Evolutionary conservation across 2,888 invertebrate genomes (phyloP), one percentile per base, ranked within the genome.

Genomic region (Crioceris asparagi): DNA sequence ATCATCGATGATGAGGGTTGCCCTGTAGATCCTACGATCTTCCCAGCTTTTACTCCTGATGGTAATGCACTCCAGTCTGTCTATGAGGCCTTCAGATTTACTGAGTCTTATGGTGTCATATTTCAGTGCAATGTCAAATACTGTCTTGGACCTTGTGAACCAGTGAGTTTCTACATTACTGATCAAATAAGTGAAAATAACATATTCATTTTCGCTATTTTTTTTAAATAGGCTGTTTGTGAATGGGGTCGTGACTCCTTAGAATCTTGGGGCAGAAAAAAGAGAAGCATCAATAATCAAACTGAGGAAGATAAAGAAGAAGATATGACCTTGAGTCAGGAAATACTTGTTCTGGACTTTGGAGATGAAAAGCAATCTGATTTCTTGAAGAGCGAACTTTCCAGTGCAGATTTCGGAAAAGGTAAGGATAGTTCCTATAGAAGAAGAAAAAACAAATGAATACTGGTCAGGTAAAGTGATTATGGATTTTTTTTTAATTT

Each of bases 51-150:
- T 65, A 79, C 77, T 33, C 86, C 88, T 29, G 90, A 90, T 54
- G 90, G 88, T 40, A 88, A 88, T 63, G 90, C 90, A 1, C 67
- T 91, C 41, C 87, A 92, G 56, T 88, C 90, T 0, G 75, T 87
- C 40, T 93, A 93, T 59, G 92, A 93, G 67, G 92, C 92, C 1
- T 93, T 93, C 72, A 75, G 92, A 59, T 93, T 93, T 63, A 93
- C 92, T 1, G 92, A 93, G 62, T 92, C 91, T 8, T 93, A 93
- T 54, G 92, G 92, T 33, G 92, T 93, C 43, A 93, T 93, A 62
- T 93, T 93, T 79, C 92, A 93, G 62, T 93, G 92, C 65, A 93
- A 93, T 65, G 92, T 93, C 53, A 92, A 92, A 61, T 93, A 93
- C 64, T 93, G 92, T 58, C 74, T 93, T 45, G 92, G 92, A 59